A percentile compares a stretch with the other conserved stretches of the same genome.
These are phyloP conservation scores for Trogon surrucura DNA, from an alignment of 2,113 vertebrate species.

Conservation along the genomic window DNA sequence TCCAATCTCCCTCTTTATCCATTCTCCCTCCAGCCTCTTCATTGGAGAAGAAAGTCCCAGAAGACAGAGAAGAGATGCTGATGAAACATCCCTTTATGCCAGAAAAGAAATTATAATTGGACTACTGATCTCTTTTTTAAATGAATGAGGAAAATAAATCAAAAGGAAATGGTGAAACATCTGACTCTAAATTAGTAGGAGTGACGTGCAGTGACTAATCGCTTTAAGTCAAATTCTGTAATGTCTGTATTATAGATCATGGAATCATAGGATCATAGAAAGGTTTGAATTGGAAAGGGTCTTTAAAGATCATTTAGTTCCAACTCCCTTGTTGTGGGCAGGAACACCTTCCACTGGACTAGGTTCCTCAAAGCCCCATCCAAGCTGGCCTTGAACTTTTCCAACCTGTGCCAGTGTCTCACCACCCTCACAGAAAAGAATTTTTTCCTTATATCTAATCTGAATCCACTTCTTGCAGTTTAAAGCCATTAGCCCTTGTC, in stretches of 20 bases:
- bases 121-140: neutral
- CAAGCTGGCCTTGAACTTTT: neutral
- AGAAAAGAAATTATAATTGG: neutral
- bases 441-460: neutral
- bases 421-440: rapidly evolving
- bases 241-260: neutral
- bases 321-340: rapidly evolving
- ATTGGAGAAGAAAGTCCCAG: neutral
- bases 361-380: rapidly evolving
- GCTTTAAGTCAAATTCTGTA: neutral
- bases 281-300: neutral
- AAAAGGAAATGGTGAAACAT: neutral
- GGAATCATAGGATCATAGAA: neutral
- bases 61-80: neutral
- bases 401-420: neutral
- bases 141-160: neutral
- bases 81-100: neutral
- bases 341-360: rapidly evolving
- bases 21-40: neutral
- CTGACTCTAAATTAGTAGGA: neutral
- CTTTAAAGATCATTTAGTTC: neutral
- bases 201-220: neutral
- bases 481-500: rapidly evolving
- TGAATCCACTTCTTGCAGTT: neutral
- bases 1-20: neutral